A percentile compares a stretch with the other conserved stretches of the same genome.
Evolutionary conservation across 2,888 invertebrate genomes (phyloP).

Genomic region (Sarcophaga carnaria): DNA sequence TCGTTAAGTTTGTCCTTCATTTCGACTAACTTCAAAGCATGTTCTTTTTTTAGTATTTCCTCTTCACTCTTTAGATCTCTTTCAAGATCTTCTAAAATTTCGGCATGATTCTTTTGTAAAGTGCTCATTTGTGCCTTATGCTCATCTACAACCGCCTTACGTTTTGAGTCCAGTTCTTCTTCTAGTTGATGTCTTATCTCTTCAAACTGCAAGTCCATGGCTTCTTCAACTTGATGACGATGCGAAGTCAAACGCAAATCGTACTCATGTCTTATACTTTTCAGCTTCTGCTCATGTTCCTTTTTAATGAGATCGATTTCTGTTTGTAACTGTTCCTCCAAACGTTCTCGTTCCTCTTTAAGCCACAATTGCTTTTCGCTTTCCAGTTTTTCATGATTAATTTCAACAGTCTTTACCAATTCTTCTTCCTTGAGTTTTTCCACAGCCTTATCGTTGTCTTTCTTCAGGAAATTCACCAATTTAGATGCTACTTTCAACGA

Average conservation of each 20-base stretch:
- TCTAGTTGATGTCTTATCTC: conserved; percentile 77
- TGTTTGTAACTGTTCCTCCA: conserved; percentile 76
- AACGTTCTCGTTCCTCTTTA: conserved; percentile 82
- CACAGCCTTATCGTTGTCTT: conserved; percentile 62
- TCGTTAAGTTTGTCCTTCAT: conserved; percentile 85
- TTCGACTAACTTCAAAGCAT: conserved; percentile 86
- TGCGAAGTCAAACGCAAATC: conserved; percentile 81
- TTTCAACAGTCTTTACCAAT: conserved; percentile 71
- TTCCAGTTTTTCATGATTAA: conserved; percentile 76
- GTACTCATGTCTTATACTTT: conserved; percentile 80
- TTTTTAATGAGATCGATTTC: conserved; percentile 76
- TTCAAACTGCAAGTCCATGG: conserved; percentile 81
- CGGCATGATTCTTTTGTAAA: conserved; percentile 79
- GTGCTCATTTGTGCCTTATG: conserved; percentile 81
- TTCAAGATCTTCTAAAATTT: conserved; percentile 80
- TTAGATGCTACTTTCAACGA: conserved; percentile 77
- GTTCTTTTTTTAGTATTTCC: conserved; percentile 86
- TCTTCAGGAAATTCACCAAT: conserved; percentile 75
- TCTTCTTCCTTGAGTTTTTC: conserved; percentile 67
- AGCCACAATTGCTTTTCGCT: conserved; percentile 81
- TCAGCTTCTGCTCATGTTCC: conserved; percentile 80
- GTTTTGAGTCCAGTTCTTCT: conserved; percentile 82
- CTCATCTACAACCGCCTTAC: conserved; percentile 83
- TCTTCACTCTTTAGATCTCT: conserved; percentile 84
- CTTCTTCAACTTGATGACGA: conserved; percentile 82